These are phyloP conservation scores for Aphelenchoides avenae DNA, from an alignment of 1,140 invertebrate genomes.

Conservation along the genomic window DNA sequence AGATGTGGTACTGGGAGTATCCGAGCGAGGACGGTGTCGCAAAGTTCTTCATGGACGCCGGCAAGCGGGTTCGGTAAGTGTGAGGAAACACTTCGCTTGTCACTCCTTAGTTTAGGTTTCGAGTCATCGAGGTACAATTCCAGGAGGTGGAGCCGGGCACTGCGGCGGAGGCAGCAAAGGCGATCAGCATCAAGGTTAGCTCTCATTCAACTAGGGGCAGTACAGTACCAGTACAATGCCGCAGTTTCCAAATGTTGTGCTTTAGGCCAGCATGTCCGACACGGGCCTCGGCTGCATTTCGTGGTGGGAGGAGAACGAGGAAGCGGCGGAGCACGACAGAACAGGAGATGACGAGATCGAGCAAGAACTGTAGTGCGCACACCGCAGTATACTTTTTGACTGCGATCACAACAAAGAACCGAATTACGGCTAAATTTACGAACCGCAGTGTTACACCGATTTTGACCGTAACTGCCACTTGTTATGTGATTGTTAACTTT, in stretches of 20 bases:
- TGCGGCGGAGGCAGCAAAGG: slow-evolving; percentile 4
- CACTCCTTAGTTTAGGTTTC: background rate
- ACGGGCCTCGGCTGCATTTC: slow-evolving; percentile 21
- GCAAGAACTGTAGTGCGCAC: too few species aligned
- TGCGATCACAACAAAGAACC: too few species aligned
- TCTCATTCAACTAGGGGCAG: background rate
- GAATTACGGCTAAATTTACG: too few species aligned
- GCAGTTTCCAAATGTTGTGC: background rate
- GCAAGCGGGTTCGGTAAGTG: slow-evolving; percentile 12
- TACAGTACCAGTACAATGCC: background rate
- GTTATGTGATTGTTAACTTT: too few species aligned
- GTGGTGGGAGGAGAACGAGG: too few species aligned
- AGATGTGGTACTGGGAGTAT: slow-evolving; percentile 28
- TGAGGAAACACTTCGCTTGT: background rate
- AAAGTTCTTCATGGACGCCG: slow-evolving; percentile 21
- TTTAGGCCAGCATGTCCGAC: slow-evolving; percentile 21
- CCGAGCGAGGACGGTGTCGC: slow-evolving; percentile 17
- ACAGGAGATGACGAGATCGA: too few species aligned
- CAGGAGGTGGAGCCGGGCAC: slow-evolving; percentile 14
- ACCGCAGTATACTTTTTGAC: too few species aligned
- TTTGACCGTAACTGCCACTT: too few species aligned
- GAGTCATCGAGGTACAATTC: slow-evolving; percentile 9
- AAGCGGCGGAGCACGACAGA: too few species aligned
- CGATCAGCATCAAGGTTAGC: slow-evolving; percentile 17
- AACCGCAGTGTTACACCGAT: too few species aligned